These are phyloP conservation scores for Buceros bicornis DNA, from an alignment of 2,797 vertebrate genomes.

Conservation along the genomic window DNA sequence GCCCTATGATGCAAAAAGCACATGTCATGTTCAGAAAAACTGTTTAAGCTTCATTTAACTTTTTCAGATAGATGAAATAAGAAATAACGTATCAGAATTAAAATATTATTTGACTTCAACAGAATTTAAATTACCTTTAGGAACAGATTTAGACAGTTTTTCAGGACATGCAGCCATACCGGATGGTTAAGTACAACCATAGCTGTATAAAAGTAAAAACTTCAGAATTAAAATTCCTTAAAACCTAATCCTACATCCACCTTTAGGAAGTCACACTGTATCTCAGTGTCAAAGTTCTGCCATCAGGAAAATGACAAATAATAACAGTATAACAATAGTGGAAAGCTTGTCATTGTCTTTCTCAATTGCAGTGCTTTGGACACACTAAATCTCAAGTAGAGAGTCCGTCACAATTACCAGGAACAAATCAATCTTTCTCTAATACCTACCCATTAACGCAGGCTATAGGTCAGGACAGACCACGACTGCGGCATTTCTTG, in stretches of 20 bases:
- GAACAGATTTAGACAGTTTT: neutral
- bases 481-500: neutral
- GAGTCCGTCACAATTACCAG: neutral
- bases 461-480: neutral
- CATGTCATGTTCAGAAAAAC: slow-evolving; percentile 18
- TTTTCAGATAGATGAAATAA: neutral
- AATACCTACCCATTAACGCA: no score
- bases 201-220: neutral
- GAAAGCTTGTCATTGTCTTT: neutral
- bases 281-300: neutral
- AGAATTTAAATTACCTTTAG: neutral
- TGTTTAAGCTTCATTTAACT: neutral
- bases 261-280: neutral
- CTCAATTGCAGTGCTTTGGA: neutral
- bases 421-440: neutral
- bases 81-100: neutral
- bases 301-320: neutral
- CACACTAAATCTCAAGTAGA: neutral
- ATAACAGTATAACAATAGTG: neutral
- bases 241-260: neutral
- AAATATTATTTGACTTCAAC: neutral
- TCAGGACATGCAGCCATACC: neutral
- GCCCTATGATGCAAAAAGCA: slow-evolving; percentile 52
- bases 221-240: neutral
- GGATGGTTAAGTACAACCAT: neutral